These are phyloP conservation scores for Troides helena DNA, from an alignment of 2,888 invertebrate species.

Conservation along the genomic window DNA sequence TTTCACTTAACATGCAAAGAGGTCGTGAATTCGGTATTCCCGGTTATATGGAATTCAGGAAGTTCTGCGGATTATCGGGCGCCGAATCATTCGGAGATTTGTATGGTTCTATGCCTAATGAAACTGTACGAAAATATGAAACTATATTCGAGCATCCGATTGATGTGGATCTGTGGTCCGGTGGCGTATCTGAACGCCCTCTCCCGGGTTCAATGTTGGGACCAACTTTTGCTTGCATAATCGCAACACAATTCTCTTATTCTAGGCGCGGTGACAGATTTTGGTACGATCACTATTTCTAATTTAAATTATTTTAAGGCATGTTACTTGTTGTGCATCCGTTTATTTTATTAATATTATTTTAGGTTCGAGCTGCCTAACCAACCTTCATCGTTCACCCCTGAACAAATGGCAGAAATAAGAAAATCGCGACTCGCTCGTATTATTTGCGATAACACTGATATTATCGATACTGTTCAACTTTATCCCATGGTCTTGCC, in stretches of 20 bases:
- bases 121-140: conserved; percentile 89
- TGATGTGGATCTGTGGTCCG: conserved; percentile 97
- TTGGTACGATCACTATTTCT: conserved; percentile 80
- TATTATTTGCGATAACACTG: conserved; percentile 94
- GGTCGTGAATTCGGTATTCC: conserved; percentile 95
- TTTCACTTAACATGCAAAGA: conserved; percentile 95
- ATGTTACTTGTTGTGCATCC: not conserved
- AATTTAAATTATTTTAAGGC: not conserved
- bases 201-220: conserved; percentile 95
- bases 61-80: conserved; percentile 92
- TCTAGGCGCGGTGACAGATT: conserved; percentile 94
- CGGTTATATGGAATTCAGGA: conserved; percentile 95
- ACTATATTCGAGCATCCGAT: conserved; percentile 93
- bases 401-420: conserved; percentile 91
- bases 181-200: conserved; percentile 94
- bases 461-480: conserved; percentile 94
- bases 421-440: conserved; percentile 89
- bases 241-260: conserved; percentile 95
- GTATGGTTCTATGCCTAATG: conserved; percentile 93
- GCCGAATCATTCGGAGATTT: conserved; percentile 89
- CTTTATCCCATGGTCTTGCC: conserved; percentile 95
- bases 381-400: conserved; percentile 94
- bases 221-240: conserved; percentile 95
- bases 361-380: conserved; percentile 91
- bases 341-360: conserved; percentile 4